Evolutionary conservation across 2,888 invertebrate species (phyloP), one percentile per base, ranked within the genome.

Genomic region (Stenodera caucasica): DNA sequence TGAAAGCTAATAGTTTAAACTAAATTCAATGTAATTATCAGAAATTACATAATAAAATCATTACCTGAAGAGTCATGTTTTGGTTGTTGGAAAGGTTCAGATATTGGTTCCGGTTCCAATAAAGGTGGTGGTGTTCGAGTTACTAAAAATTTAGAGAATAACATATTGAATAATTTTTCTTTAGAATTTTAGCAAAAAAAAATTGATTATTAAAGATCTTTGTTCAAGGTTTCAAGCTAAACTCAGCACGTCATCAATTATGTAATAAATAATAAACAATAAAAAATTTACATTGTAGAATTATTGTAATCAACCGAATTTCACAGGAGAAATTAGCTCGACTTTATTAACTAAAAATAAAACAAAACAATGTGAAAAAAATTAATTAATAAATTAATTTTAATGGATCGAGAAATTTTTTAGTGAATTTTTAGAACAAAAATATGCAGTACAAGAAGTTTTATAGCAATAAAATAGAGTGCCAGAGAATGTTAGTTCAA

Each of bases 41-140:
- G 26, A 33, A 40, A 32, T 57, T 33, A 50, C n/a, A 55, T 23
- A 54, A 32, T 12, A 15, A 40, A 55, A 23, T 51, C 2, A 33
- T 30, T 70, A 77, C 76, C 76, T 66, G 70, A 55, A 63, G 67
- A 67, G 63, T 78, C 77, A 61, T 78, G 77, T 69, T 79, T 81
- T 69, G 85, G 84, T 76, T 83, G 83, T 71, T 81, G 77, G 72
- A 83, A 84, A 69, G 82, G 81, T 76, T 84, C 83, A 14, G 18
- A 11, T 18, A 40, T 8, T 2, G 72, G 53, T 50, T 52, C 32
- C 33, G 53, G 55, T 30, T 53, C 58, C n/a, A 58, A 12, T 64
- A 75, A 78, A 66, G 82, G 81, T 51, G 83, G 85, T 68, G 87
- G 87, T 64, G 88, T 88, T 72, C 88, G 83, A 76, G 81, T 81